A percentile compares a stretch with the other conserved stretches of the same genome.
Conservation (phyloP, 2,113 vertebrate species). For the Muntiacus muntjak region DNA sequence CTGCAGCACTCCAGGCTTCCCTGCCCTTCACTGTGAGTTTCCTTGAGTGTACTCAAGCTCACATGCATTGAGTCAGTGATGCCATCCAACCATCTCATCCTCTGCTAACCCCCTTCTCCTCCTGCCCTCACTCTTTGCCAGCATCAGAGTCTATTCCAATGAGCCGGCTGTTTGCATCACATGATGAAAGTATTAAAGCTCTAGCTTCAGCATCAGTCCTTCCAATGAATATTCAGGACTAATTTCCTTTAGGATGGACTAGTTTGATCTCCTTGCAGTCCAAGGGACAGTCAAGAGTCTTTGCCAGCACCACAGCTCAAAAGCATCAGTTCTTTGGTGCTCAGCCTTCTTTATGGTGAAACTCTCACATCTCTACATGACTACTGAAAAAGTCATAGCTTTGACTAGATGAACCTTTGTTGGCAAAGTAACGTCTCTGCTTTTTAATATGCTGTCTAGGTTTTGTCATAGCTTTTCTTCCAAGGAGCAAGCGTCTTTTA, state of each 20-base stretch:
- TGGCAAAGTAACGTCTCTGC: background rate
- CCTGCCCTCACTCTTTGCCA: background rate
- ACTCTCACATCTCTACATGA: background rate
- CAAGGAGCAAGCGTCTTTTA: background rate
- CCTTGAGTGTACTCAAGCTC: background rate
- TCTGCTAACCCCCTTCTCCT: background rate
- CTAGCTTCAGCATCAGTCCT: background rate
- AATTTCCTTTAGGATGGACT: background rate
- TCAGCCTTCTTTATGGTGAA: background rate
- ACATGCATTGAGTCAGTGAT: background rate
- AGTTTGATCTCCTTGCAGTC: background rate
- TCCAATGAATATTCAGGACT: background rate
- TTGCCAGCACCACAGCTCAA: background rate
- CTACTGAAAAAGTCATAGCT: background rate
- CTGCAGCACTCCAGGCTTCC: background rate
- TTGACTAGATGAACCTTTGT: background rate
- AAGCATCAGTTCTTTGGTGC: background rate
- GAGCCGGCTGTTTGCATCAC: rapidly evolving
- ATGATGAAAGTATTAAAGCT: background rate
- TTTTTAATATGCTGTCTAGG: background rate
- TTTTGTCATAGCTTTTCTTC: background rate
- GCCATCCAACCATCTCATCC: background rate
- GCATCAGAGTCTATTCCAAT: background rate
- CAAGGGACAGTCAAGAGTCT: background rate
- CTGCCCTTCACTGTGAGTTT: background rate